These are phyloP conservation scores for Agelastica alni DNA, from an alignment of 2,888 invertebrate genomes.

Conservation along the genomic window DNA sequence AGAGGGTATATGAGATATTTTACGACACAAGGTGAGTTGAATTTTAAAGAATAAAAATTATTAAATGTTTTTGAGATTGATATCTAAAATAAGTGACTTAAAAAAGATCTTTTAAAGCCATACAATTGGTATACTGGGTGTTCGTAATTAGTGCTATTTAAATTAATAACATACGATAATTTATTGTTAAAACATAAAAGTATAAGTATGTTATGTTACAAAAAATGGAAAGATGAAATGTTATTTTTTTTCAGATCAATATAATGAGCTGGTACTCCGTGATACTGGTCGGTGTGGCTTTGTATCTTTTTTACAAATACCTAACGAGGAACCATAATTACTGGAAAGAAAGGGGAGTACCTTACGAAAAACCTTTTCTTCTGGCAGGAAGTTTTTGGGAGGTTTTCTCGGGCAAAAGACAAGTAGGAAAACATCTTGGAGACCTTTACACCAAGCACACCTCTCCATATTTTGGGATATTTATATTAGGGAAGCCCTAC, in stretches of 20 bases:
- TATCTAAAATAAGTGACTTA: too few species aligned
- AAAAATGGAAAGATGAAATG: too few species aligned
- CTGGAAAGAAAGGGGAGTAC: conserved; percentile 42
- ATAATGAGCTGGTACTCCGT: conserved; percentile 25
- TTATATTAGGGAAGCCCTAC: conserved; percentile 58
- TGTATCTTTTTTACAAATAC: conserved; percentile 34
- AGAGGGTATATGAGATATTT: too few species aligned
- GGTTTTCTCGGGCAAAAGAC: conserved; percentile 44
- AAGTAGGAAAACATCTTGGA: conserved; percentile 51
- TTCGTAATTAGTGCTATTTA: too few species aligned
- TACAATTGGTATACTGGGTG: too few species aligned
- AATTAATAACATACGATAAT: too few species aligned
- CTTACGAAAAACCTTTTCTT: conserved; percentile 40
- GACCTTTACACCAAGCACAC: conserved; percentile 48
- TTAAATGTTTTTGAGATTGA: too few species aligned
- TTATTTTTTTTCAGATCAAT: background rate
- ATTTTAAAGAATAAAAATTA: too few species aligned
- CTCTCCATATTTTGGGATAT: conserved; percentile 56
- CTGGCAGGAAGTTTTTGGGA: conserved; percentile 45
- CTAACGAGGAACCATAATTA: conserved; percentile 40
- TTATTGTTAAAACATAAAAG: too few species aligned
- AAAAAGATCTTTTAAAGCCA: too few species aligned
- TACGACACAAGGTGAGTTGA: too few species aligned
- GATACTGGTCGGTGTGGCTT: conserved; percentile 28
- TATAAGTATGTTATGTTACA: too few species aligned